phyloP scores from a whole-genome alignment of 2,113 vertebrate species.

The Nasalis larvatus region DNA sequence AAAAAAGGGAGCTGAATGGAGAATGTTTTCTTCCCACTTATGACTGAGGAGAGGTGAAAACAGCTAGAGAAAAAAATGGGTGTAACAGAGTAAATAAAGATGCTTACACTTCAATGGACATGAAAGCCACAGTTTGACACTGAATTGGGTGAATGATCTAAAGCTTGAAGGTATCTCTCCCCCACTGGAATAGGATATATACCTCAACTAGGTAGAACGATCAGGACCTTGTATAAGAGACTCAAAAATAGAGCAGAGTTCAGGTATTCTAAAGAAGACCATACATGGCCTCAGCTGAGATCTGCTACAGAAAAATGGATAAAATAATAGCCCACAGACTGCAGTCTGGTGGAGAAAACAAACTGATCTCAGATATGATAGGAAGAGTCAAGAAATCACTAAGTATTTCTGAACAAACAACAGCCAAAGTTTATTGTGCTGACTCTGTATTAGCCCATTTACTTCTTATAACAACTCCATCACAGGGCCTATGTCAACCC shows the following conservation, averaged over 20 bases:
- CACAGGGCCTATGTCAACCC: background rate
- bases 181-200: background rate
- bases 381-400: too few species aligned
- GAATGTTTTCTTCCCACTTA: background rate
- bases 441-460: too few species aligned
- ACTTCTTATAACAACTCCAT: background rate
- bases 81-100: background rate
- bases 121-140: background rate
- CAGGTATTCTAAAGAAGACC: background rate
- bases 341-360: too few species aligned
- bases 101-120: background rate
- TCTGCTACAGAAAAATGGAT: background rate
- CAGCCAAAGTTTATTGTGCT: background rate
- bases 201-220: background rate
- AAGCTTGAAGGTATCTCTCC: background rate
- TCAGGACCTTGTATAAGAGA: background rate
- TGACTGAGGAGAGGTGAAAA: background rate
- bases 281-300: background rate
- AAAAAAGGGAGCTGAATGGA: background rate
- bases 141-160: background rate
- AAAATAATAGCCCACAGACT: background rate
- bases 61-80: background rate
- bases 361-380: too few species aligned
- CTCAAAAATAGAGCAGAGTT: background rate
- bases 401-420: background rate